These are phyloP conservation scores for Lepus europaeus DNA, from an alignment of 2,113 vertebrate species.

Conservation along the genomic window DNA sequence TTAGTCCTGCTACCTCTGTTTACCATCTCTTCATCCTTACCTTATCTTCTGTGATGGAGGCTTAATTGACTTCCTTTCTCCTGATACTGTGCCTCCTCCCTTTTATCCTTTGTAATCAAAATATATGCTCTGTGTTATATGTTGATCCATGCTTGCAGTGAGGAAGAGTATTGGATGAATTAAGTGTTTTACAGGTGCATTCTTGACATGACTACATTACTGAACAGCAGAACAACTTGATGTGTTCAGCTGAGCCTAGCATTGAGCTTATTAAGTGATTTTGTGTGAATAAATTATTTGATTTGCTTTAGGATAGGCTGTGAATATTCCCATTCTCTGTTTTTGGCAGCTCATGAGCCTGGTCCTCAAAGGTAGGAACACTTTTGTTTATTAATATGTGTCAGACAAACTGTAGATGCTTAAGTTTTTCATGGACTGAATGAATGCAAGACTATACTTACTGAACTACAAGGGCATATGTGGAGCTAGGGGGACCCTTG, in stretches of 20 bases:
- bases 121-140: not conserved
- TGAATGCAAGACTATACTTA: not conserved
- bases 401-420: not conserved
- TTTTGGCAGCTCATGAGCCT: not conserved
- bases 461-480: not conserved
- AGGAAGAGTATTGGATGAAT: not conserved
- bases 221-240: not conserved
- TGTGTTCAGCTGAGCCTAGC: not conserved
- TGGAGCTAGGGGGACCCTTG: not conserved
- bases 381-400: not conserved
- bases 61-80: not conserved
- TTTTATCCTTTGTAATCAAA: not conserved
- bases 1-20: not conserved
- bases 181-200: not conserved
- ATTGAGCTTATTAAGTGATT: not conserved
- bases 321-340: not conserved
- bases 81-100: not conserved
- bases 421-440: not conserved
- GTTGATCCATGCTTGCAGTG: not conserved
- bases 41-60: not conserved
- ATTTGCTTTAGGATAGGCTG: not conserved
- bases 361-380: not conserved
- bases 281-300: conserved; percentile 29
- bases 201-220: not conserved
- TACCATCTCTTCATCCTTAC: not conserved